Conservation (phyloP, 2,888 invertebrate species). For the Lamellibrachia satsuma region DNA sequence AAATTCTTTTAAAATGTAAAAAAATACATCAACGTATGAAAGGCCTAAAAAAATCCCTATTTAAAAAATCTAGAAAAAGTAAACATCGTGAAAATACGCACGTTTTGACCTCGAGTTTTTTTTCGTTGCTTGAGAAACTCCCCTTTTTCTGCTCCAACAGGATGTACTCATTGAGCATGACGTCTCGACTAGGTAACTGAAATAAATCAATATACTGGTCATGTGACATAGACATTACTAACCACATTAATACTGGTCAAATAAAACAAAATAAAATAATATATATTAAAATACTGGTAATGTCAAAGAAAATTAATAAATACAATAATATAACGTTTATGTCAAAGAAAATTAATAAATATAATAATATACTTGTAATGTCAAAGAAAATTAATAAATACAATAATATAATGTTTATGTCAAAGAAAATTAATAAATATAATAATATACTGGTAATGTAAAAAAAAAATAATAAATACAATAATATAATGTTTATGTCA, state of each 20-base stretch:
- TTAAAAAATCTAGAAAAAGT: too few relatives aligned
- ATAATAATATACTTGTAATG: background rate
- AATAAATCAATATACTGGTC: background rate
- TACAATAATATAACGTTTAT: too few relatives aligned
- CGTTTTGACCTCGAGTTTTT: conserved; percentile 62
- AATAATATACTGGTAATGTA: too few relatives aligned
- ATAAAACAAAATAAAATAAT: too few relatives aligned
- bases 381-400: background rate
- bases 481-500: too few relatives aligned
- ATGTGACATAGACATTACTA: background rate
- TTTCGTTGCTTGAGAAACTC: conserved; percentile 56
- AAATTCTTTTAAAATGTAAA: too few relatives aligned
- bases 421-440: background rate
- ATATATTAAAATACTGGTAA: background rate
- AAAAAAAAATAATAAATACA: too few relatives aligned
- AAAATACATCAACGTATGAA: too few relatives aligned
- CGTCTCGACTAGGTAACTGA: conserved; percentile 60
- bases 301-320: background rate
- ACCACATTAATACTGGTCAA: too few relatives aligned
- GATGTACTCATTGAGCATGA: conserved; percentile 62
- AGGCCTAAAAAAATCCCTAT: too few relatives aligned
- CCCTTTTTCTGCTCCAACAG: conserved; percentile 57
- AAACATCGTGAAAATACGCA: conserved; percentile 30
- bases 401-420: too few relatives aligned
- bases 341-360: conserved; percentile 9